Evolutionary conservation across 2,113 vertebrate genomes (phyloP).

Genomic region (Otus sunia): DNA sequence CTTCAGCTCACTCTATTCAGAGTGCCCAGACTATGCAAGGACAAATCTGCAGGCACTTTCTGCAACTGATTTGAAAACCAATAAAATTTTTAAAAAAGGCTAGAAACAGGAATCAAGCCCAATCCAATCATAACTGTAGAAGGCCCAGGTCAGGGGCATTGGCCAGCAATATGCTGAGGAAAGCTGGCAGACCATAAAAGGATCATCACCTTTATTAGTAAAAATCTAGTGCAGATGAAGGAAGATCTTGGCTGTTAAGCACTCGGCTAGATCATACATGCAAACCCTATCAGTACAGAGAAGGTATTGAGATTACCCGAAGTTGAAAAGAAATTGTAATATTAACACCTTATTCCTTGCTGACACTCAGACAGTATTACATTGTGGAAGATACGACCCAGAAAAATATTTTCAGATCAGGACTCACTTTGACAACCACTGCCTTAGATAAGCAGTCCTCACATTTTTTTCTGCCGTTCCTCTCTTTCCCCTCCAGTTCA

Average conservation of each 20-base stretch:
- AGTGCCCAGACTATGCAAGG: background rate
- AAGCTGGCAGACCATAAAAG: background rate
- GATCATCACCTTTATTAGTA: background rate
- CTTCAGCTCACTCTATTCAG: background rate
- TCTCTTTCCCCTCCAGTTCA: background rate
- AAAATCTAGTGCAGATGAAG: background rate
- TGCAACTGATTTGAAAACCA: background rate
- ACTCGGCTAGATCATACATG: background rate
- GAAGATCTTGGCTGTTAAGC: background rate
- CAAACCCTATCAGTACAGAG: background rate
- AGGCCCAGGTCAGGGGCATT: background rate
- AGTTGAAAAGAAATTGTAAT: background rate
- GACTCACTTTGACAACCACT: background rate
- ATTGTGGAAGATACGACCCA: background rate
- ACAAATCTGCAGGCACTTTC: background rate
- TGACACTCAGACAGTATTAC: background rate
- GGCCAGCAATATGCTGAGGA: background rate
- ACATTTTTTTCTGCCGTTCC: background rate
- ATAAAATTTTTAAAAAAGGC: background rate
- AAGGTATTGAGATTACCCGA: background rate
- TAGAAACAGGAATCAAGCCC: background rate
- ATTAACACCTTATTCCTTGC: background rate
- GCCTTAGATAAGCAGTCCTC: background rate
- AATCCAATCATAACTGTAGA: background rate
- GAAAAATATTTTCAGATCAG: background rate